phyloP scores from a whole-genome alignment of 2,888 invertebrate species.

The Thumatha senex region DNA sequence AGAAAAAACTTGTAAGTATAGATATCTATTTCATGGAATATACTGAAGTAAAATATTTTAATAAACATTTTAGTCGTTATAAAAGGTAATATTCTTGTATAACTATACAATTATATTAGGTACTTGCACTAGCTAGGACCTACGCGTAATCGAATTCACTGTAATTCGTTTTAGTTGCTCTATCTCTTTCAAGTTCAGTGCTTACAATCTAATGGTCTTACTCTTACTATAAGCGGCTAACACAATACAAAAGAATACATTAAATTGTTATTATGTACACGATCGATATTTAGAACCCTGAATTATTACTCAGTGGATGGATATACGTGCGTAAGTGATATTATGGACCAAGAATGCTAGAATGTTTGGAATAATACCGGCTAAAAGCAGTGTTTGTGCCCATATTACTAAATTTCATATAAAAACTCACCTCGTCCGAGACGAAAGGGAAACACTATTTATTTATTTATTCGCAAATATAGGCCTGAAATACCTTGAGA shows the following conservation, averaged over 20 bases:
- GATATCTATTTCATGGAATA: neutral
- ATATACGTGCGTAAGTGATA: constrained; percentile 48
- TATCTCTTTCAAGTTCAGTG: constrained; percentile 9
- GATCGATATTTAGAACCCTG: constrained; percentile 58
- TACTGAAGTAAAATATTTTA: neutral
- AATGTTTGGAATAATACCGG: constrained; percentile 52
- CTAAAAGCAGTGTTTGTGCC: constrained; percentile 59
- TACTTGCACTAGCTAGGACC: neutral
- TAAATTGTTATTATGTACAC: constrained; percentile 43
- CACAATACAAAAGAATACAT: constrained; percentile 26
- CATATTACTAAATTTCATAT: constrained; percentile 18
- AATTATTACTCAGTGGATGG: constrained; percentile 50
- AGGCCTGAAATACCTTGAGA: constrained; percentile 25
- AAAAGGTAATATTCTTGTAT: no score
- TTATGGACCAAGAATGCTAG: constrained; percentile 54
- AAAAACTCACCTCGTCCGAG: constrained; percentile 50
- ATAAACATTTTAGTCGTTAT: neutral
- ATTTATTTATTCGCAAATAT: constrained; percentile 23
- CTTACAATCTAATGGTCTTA: constrained; percentile 12
- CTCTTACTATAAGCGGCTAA: constrained; percentile 19
- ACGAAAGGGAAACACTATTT: constrained; percentile 38
- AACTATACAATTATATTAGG: neutral
- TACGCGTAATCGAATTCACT: constrained; percentile 16
- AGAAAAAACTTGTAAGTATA: constrained; percentile 23
- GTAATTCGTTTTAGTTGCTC: constrained; percentile 16